Base-by-base conservation (phyloP, 2,797 vertebrate genomes). In the Fratercula arctica region DNA sequence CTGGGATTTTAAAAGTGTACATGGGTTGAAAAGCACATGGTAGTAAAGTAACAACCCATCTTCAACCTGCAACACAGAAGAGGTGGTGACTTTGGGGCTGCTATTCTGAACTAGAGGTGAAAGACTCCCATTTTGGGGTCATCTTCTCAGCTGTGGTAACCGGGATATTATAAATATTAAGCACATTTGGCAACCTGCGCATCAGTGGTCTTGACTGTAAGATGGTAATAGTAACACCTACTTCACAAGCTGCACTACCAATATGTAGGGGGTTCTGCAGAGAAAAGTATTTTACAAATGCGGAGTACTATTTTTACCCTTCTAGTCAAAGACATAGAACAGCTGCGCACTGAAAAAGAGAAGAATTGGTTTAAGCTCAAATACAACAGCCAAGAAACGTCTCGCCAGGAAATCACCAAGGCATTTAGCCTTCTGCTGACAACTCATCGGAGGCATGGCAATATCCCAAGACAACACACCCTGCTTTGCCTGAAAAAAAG, bases 371-470 rank as follows among this genome's bases (percentile, higher is more conserved):
- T 85, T 92, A 67, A 90, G 21, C 68, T 89, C 56, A 88, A 91
- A 86, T 21, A 63, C 59, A 79, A 33, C 75, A 80, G 81, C 92
- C 89, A 93, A 87, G 56, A 83, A 94, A 79, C 3, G 48, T 89
- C 89, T 95, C 8, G 9, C 78, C 87, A 92, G 85, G 90, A 95
- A 95, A 95, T 53, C 84, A 87, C 90, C 25, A 48, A 59, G 75
- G 74, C 81, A 79, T 82, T 95, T 87, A 81, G 94, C 35, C 53
- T 87, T 43, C 18, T 95, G 66, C 92, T 66, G 70, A 95, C 88
- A 93, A 28, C 70, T 94, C 88, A 79, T 90, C 66, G 8, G 23
- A 69, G 56, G 48, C 37, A 48, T 28, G 63, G 86, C 84, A 60
- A 12, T 18, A 41, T 35, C 84, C 74, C 89, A 94, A 50, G 33